A percentile compares a stretch with the other conserved stretches of the same genome.
These are phyloP conservation scores for Bombus difficillimus DNA, from an alignment of 1,140 invertebrate species.

Conservation along the genomic window DNA sequence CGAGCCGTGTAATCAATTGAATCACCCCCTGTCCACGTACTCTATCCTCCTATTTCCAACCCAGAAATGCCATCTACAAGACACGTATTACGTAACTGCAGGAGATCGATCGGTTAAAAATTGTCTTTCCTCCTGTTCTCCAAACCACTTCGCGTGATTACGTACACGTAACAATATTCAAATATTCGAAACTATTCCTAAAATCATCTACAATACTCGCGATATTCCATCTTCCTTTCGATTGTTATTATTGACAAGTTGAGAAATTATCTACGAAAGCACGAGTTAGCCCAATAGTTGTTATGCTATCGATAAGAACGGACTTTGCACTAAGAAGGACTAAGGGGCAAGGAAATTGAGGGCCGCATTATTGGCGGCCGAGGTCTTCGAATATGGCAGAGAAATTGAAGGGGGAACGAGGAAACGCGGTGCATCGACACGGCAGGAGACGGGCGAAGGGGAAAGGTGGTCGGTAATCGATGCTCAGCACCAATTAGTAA, in stretches of 20 bases:
- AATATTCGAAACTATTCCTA: not conserved
- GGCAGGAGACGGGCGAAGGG: not conserved
- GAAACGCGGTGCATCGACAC: constrained; percentile 28
- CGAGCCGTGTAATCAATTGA: constrained; percentile 35
- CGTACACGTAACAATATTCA: not conserved
- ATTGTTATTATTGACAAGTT: not conserved
- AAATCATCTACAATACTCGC: not conserved
- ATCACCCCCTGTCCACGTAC: not conserved
- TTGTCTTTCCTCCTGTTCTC: not conserved
- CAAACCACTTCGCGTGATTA: not conserved
- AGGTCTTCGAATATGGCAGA: constrained; percentile 27
- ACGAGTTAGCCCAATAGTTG: not conserved
- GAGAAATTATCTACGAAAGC: not conserved
- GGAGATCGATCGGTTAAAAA: constrained; percentile 27
- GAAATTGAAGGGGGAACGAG: constrained; percentile 33
- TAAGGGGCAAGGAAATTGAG: constrained; percentile 3
- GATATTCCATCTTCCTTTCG: not conserved
- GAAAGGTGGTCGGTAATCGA: constrained; percentile 70
- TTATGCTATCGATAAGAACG: not conserved
- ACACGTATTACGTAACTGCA: constrained; percentile 19
- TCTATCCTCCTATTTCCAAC: not conserved
- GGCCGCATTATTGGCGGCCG: constrained; percentile 1
- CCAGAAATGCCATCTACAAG: constrained; percentile 5
- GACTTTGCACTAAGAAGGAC: not conserved
- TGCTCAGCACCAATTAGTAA: constrained; percentile 76